A percentile compares a stretch with the other conserved stretches of the same genome.
Conservation (phyloP, 2,113 vertebrate species). For the Hippocampus barbouri region DNA sequence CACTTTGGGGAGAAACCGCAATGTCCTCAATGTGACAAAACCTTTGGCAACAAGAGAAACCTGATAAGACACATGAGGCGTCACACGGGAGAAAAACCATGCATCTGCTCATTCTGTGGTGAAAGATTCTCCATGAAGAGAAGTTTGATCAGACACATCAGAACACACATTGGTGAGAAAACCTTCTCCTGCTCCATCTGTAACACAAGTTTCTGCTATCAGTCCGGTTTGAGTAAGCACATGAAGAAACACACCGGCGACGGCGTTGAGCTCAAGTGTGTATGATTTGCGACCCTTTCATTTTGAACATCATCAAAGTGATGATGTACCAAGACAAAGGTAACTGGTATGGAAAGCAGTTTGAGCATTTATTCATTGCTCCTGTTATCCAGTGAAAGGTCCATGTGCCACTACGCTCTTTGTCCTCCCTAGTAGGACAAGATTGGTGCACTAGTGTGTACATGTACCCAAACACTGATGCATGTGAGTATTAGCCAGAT, state of each 20-base stretch:
- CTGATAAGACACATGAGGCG: not conserved
- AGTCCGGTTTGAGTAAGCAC: constrained; percentile 1
- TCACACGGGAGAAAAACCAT: not conserved
- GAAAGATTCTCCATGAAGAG: not conserved
- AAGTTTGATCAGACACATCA: not conserved
- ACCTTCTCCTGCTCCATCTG: not conserved
- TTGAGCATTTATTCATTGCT: not conserved
- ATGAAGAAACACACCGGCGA: not conserved
- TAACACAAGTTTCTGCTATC: not conserved
- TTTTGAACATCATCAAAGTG: not conserved
- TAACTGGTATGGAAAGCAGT: not conserved
- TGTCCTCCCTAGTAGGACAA: no score
- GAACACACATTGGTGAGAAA: not conserved
- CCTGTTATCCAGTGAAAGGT: no score
- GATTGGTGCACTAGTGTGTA: not conserved
- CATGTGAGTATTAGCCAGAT: not conserved
- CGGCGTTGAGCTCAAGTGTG: not conserved
- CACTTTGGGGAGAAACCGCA: not conserved
- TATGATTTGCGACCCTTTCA: not conserved
- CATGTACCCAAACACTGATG: not conserved
- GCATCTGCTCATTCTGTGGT: not conserved
- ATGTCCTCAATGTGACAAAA: not conserved
- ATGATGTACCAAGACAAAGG: no score
- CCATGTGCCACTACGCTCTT: no score
- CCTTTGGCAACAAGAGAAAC: not conserved